These are phyloP conservation scores for Apotomis capreana DNA, from an alignment of 2,888 invertebrate species.

Conservation along the genomic window DNA sequence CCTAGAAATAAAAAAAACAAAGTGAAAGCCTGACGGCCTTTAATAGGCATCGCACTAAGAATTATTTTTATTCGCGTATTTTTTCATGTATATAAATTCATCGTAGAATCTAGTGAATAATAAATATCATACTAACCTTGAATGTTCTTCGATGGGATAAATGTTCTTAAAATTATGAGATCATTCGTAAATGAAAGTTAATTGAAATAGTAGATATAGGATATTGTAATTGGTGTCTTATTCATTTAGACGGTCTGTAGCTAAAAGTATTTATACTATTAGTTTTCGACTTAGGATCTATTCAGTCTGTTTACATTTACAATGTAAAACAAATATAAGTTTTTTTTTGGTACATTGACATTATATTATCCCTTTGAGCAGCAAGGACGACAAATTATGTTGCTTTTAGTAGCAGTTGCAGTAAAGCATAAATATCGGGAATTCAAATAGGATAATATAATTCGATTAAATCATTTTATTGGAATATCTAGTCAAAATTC, in stretches of 20 bases:
- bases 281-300: neutral
- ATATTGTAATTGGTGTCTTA: constrained; percentile 63
- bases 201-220: constrained; percentile 20
- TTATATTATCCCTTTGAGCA: no score
- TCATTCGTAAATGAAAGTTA: constrained; percentile 28
- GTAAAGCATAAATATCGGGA: no score
- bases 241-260: constrained; percentile 63
- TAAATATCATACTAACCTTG: constrained; percentile 32
- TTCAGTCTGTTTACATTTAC: neutral
- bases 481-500: no score
- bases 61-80: constrained; percentile 32
- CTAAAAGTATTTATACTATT: constrained; percentile 46
- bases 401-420: no score
- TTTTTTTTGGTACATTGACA: no score
- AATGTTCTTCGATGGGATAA: constrained; percentile 32
- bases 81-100: constrained; percentile 35
- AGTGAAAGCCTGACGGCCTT: constrained; percentile 17
- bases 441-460: no score
- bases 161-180: constrained; percentile 29
- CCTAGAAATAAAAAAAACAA: constrained; percentile 53
- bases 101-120: constrained; percentile 22
- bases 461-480: no score
- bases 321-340: no score
- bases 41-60: constrained; percentile 32
- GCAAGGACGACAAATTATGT: no score